A percentile compares a stretch with the other conserved stretches of the same genome.
Conservation (phyloP, 2,888 invertebrate species). For the Diarsia mendica region DNA sequence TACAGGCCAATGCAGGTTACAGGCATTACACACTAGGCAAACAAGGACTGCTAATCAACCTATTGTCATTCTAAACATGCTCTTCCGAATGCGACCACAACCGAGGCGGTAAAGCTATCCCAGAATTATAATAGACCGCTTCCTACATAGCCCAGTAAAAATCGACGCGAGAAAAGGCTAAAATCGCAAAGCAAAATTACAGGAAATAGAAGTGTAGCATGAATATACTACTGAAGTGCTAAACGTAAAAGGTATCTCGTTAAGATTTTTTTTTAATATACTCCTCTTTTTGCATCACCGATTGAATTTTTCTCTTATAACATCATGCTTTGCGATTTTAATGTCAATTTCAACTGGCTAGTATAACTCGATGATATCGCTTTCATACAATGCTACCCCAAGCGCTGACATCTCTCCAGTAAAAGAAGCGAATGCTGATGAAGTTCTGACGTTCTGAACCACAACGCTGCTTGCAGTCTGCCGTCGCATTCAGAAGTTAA, state of each 20-base stretch:
- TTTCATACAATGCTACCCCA: neutral
- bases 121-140: neutral
- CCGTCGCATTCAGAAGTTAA: neutral
- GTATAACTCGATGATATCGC: neutral
- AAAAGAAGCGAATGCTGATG: neutral
- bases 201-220: too few relatives aligned
- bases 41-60: neutral
- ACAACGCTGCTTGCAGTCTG: neutral
- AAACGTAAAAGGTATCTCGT: too few relatives aligned
- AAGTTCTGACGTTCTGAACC: neutral
- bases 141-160: neutral
- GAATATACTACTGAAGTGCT: too few relatives aligned
- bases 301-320: too few relatives aligned
- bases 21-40: conserved; percentile 3
- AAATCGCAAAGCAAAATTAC: too few relatives aligned
- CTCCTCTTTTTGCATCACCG: too few relatives aligned
- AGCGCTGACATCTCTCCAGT: neutral
- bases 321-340: too few relatives aligned
- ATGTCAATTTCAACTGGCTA: too few relatives aligned
- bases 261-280: too few relatives aligned
- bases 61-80: neutral
- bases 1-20: neutral
- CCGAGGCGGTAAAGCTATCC: neutral
- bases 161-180: too few relatives aligned
- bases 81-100: neutral